Base-by-base conservation (phyloP, 2,113 vertebrate genomes). In the Circaetus gallicus region DNA sequence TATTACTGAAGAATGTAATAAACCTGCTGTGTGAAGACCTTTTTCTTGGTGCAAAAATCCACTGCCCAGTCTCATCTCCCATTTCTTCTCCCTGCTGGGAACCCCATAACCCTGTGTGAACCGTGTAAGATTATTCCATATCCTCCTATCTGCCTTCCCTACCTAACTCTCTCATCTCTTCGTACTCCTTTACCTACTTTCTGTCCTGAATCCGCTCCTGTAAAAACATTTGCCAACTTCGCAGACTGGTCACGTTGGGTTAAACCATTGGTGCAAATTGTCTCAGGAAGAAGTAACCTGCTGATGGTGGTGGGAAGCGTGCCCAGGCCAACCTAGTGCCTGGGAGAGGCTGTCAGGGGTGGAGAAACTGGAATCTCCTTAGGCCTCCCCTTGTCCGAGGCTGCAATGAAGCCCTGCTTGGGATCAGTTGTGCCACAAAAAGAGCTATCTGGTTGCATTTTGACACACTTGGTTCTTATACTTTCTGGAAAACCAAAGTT, bases 211-310 rank as follows among this genome's bases (percentile, higher is more conserved):
- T 56, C 31, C 32, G 8, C 29, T 55, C 13, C 38, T 63, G 6
- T 56, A 52, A 58, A 87, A 84, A 26, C 31, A 93, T 17, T 62
- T 28, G 8, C 25, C 11, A 40, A 0, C 18, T 59, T 49, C 16
- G 3, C n/a, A 61, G 40, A 9, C 1, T 21, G 32, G 7, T 45
- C 45, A 42, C 0, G 0, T 15, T 42, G 42, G 17, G 9, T 63
- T 88, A 13, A 76, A 25, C 18, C 47, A 8, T 26, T 71, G 31
- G 16, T 50, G 16, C 28, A 21, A 15, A 19, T 53, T 67, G 16
- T 63, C 21, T 82, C n/a, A 26, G 40, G 66, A 42, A 69, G 28
- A 61, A 59, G 34, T 20, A 50, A 73, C 14, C 31, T 66, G 21
- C 62, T 62, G 49, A 7, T 50, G 56, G 22, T 50, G n/a, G n/a